Base-by-base conservation (phyloP, 2,113 vertebrate genomes). In the Gallinago media region DNA sequence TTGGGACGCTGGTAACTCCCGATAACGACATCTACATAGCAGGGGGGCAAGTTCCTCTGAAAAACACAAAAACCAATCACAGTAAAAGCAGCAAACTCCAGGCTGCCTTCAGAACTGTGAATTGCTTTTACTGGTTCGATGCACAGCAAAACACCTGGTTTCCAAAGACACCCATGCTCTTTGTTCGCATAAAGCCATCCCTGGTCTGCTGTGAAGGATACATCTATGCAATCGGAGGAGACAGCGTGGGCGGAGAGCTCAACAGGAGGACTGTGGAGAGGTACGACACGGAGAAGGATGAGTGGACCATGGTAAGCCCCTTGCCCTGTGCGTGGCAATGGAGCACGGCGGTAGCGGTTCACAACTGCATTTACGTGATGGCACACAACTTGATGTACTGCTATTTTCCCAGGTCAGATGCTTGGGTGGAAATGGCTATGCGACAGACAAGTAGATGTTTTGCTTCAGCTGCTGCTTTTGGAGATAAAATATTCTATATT, bases 61-160 rank as follows among this genome's bases (percentile, higher is more conserved):
- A 99, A 97, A 99, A 98, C 94, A 96, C 98, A 1, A 99, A 99
- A 98, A 98, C 98, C 89, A 99, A 98, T 94, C 99, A 99, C 73
- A 98, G 98, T 94, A 99, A 99, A 96, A 98, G 98, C 36, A 98
- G 98, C 89, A 99, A 99, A 97, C 96, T 99, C 15, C 99, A 99
- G 95, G 98, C 98, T 12, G 98, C 98, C 56, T 99, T 99, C 98
- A 98, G 99, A 97, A 99, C 99, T 40, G 99, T 99, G 63, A 99
- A 99, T 81, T 99, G 98, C 96, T 99, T 99, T 98, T 99, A 99
- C 84, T 99, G 99, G 99, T 99, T 99, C 32, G 99, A 99, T 56
- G 99, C 99, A 6, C 99, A 99, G 98, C 99, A 99, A 91, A 99
- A 99, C 96, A 98, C 98, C 22, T 99, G 99, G 99, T 99, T 99